phyloP scores from a whole-genome alignment of 2,888 invertebrate species.

The Abrostola triplasia region DNA sequence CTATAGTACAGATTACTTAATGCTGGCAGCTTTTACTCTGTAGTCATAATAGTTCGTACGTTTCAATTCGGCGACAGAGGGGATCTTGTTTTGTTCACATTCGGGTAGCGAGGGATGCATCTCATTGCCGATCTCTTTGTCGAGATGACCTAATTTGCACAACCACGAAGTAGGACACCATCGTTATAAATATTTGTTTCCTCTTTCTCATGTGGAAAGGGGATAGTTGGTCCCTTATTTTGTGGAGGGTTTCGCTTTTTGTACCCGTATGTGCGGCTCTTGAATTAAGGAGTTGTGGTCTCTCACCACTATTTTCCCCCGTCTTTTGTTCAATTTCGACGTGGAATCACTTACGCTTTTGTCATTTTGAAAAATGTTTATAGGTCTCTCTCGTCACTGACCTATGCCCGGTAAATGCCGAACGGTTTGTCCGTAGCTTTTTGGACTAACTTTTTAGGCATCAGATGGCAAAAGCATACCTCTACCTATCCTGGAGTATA shows the following conservation, averaged over 20 bases:
- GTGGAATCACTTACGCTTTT: no score
- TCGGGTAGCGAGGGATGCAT: slow-evolving; percentile 60
- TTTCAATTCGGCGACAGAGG: slow-evolving; percentile 19
- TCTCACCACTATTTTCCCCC: no score
- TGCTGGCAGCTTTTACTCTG: background rate
- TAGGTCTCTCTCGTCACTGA: no score
- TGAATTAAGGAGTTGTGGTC: background rate
- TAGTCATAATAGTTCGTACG: slow-evolving; percentile 11
- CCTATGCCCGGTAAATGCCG: no score
- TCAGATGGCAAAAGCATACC: no score
- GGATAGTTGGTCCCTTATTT: no score
- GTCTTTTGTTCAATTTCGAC: no score
- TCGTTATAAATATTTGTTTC: slow-evolving; percentile 28
- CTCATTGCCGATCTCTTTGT: slow-evolving; percentile 69
- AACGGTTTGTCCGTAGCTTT: no score
- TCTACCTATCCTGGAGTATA: no score
- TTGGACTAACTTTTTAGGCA: no score
- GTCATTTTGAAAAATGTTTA: no score
- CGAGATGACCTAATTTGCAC: slow-evolving; percentile 70
- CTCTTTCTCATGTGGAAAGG: background rate
- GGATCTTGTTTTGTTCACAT: slow-evolving; percentile 41
- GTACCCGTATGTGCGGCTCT: background rate
- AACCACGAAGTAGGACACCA: slow-evolving; percentile 65
- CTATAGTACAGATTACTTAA: slow-evolving; percentile 1
- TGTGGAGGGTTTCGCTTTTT: background rate